A percentile compares a stretch with the other conserved stretches of the same genome.
Conservation (phyloP, 2,888 invertebrate species). For the Drosophila conformis region DNA sequence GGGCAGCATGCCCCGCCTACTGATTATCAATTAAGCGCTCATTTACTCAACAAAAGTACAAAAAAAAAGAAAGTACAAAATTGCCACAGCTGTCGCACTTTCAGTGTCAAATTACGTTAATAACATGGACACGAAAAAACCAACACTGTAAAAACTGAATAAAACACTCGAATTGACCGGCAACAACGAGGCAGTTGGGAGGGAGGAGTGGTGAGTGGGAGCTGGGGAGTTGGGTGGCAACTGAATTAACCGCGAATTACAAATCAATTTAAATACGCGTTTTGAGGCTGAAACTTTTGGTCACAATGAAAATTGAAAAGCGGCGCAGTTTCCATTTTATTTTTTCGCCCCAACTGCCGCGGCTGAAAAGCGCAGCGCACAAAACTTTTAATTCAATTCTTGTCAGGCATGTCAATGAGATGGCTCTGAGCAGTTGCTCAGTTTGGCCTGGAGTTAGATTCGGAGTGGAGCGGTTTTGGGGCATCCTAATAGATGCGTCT, state of each 20-base stretch:
- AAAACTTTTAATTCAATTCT: conserved; percentile 79
- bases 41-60: conserved; percentile 12
- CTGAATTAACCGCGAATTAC: conserved; percentile 74
- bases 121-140: conserved; percentile 48
- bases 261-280: conserved; percentile 74
- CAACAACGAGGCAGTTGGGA: not conserved
- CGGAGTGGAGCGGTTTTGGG: not conserved
- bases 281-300: conserved; percentile 43
- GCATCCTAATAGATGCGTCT: not conserved
- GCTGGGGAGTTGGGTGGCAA: conserved; percentile 13
- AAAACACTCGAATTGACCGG: conserved; percentile 48
- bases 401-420: conserved; percentile 75
- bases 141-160: conserved; percentile 48
- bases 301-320: conserved; percentile 48
- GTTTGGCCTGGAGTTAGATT: not conserved
- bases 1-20: not conserved
- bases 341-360: conserved; percentile 18
- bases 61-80: conserved; percentile 11
- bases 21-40: conserved; percentile 39
- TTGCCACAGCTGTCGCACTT: conserved; percentile 61
- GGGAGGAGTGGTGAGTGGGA: not conserved
- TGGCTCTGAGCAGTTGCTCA: conserved; percentile 1
- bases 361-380: conserved; percentile 16
- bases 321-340: conserved; percentile 39
- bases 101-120: conserved; percentile 71